Evolutionary conservation across 1,140 invertebrate genomes (phyloP).

Genomic region (Diachasma alloeum): DNA sequence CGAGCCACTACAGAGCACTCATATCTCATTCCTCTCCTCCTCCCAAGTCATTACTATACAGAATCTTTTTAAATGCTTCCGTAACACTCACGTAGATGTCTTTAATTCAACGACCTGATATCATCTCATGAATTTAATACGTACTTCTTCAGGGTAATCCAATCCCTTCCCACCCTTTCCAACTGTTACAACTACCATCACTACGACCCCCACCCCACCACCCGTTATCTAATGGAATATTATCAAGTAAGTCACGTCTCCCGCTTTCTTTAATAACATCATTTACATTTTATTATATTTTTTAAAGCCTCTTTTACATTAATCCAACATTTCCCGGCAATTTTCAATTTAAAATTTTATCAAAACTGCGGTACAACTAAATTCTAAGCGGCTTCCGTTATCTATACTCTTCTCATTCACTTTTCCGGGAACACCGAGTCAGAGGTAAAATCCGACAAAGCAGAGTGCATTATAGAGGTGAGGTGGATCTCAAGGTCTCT

Average conservation of each 20-base stretch:
- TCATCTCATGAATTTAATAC: constrained; percentile 31
- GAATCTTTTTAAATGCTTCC: constrained; percentile 15
- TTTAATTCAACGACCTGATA: constrained; percentile 27
- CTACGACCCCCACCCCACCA: not conserved
- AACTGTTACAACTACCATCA: not conserved
- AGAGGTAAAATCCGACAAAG: not conserved
- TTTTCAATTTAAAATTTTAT: not conserved
- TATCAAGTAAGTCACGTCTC: constrained; percentile 20
- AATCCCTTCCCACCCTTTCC: not conserved
- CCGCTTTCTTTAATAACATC: not conserved
- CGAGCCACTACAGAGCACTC: not conserved
- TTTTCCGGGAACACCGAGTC: not conserved
- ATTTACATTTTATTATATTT: constrained; percentile 10
- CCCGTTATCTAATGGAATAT: constrained; percentile 24
- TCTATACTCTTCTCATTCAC: not conserved
- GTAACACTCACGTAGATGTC: constrained; percentile 24
- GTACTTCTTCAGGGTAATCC: constrained; percentile 22
- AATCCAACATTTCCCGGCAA: not conserved
- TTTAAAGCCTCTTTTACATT: not conserved
- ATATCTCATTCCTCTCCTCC: not conserved
- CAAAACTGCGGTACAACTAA: not conserved
- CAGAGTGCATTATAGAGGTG: not conserved
- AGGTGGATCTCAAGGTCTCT: no score
- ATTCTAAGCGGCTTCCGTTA: not conserved
- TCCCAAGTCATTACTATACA: not conserved